Conservation (phyloP, 2,888 invertebrate species). For the Apamea epomidion region DNA sequence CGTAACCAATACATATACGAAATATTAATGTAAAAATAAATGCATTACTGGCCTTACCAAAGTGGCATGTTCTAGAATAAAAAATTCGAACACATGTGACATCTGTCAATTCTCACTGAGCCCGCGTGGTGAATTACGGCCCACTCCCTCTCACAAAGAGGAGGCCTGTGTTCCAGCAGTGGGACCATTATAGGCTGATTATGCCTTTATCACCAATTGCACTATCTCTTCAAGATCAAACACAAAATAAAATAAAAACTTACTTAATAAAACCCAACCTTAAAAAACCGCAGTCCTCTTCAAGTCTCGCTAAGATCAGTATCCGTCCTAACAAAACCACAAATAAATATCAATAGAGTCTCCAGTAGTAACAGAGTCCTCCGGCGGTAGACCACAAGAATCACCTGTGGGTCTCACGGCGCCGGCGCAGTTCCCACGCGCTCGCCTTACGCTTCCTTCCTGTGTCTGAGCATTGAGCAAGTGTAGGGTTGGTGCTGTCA, state of each 20-base stretch:
- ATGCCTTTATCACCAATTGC: not conserved
- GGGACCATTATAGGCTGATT: too few relatives aligned
- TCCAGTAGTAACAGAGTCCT: slow-evolving; percentile 34
- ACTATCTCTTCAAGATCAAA: not conserved
- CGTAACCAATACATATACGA: too few relatives aligned
- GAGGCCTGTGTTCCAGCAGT: too few relatives aligned
- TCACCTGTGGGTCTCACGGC: slow-evolving; percentile 83
- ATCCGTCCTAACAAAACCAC: slow-evolving; percentile 38
- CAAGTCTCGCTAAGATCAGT: slow-evolving; percentile 45
- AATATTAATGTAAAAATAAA: not conserved
- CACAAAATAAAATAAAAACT: not conserved
- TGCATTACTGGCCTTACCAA: not conserved
- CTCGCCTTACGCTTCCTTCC: slow-evolving; percentile 90
- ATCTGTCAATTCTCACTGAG: too few relatives aligned
- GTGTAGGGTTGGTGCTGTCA: slow-evolving; percentile 57
- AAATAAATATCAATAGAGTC: slow-evolving; percentile 61
- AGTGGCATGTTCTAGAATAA: too few relatives aligned
- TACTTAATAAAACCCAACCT: slow-evolving; percentile 4
- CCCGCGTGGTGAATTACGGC: too few relatives aligned
- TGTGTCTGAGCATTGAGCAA: slow-evolving; percentile 78
- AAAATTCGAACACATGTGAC: too few relatives aligned
- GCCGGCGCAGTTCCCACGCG: slow-evolving; percentile 86
- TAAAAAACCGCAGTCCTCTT: slow-evolving; percentile 12
- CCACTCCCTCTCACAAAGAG: too few relatives aligned
- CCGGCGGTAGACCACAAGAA: slow-evolving; percentile 55